These are phyloP conservation scores for Drosophila kanapiae DNA, from an alignment of 1,140 invertebrate species.

Conservation along the genomic window DNA sequence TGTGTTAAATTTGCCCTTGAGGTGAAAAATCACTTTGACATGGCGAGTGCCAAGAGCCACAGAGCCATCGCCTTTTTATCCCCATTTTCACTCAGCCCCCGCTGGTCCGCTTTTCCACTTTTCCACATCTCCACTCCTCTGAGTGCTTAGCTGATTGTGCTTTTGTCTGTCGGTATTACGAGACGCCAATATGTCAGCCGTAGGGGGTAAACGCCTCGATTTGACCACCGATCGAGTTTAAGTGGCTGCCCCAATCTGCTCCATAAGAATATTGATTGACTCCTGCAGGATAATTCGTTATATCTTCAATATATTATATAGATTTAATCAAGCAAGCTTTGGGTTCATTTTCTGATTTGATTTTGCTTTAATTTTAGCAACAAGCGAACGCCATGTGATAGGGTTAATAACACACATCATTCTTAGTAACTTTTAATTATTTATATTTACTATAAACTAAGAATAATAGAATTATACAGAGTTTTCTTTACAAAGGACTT, in stretches of 20 bases:
- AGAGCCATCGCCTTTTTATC: conserved; percentile 44
- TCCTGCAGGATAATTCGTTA: background rate
- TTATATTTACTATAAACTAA: too few relatives aligned
- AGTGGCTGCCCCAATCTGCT: conserved; percentile 32
- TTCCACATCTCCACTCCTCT: background rate
- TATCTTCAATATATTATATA: background rate
- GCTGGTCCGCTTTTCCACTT: background rate
- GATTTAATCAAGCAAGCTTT: background rate
- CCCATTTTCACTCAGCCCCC: background rate
- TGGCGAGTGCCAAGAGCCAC: conserved; percentile 40
- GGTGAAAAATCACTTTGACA: conserved; percentile 84
- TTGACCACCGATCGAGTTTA: conserved; percentile 31
- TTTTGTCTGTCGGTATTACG: conserved; percentile 62
- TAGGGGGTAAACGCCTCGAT: conserved; percentile 44
- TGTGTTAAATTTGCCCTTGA: conserved; percentile 85
- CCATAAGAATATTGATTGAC: background rate
- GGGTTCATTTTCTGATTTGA: background rate
- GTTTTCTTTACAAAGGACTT: too few relatives aligned
- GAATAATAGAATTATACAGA: too few relatives aligned
- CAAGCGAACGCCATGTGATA: too few relatives aligned
- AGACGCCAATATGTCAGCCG: conserved; percentile 68
- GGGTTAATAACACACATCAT: too few relatives aligned
- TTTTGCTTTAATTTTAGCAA: background rate
- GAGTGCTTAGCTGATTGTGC: conserved; percentile 70
- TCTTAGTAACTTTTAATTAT: too few relatives aligned